phyloP scores from a whole-genome alignment of 2,888 invertebrate genomes.

The Venusia cambrica region DNA sequence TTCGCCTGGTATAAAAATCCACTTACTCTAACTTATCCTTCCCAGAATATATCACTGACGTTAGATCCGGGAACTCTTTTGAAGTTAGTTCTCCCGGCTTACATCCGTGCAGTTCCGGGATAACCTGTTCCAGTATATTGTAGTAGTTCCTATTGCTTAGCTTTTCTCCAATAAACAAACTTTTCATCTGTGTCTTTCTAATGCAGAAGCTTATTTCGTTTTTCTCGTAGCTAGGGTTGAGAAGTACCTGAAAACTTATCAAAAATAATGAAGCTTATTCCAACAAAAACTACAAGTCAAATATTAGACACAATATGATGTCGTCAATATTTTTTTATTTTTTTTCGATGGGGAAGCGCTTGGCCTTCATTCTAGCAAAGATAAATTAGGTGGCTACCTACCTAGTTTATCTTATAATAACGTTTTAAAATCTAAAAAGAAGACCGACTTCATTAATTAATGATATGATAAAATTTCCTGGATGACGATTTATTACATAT shows the following conservation, averaged over 20 bases:
- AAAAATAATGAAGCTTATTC: conserved; percentile 7
- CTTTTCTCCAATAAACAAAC: conserved; percentile 83
- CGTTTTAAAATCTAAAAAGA: too few relatives aligned
- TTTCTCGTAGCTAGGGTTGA: conserved; percentile 89
- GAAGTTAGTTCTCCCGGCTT: conserved; percentile 72
- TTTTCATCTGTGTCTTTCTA: conserved; percentile 85
- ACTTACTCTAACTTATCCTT: conserved; percentile 78
- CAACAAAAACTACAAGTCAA: too few relatives aligned
- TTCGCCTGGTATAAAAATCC: too few relatives aligned
- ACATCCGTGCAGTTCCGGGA: conserved; percentile 78
- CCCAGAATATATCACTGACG: conserved; percentile 78
- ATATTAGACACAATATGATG: too few relatives aligned
- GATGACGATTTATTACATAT: too few relatives aligned
- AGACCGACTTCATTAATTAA: too few relatives aligned
- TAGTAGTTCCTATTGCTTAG: conserved; percentile 86
- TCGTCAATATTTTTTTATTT: too few relatives aligned
- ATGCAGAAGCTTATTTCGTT: conserved; percentile 88
- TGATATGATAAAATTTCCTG: too few relatives aligned
- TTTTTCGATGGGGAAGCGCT: too few relatives aligned
- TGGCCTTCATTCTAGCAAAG: too few relatives aligned
- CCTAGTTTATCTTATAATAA: too few relatives aligned
- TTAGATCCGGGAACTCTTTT: conserved; percentile 72
- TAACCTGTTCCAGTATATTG: conserved; percentile 76
- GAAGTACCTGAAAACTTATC: conserved; percentile 80
- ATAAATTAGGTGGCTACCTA: too few relatives aligned